Conservation (phyloP, 2,888 invertebrate genomes). For the Alsophila aescularia region DNA sequence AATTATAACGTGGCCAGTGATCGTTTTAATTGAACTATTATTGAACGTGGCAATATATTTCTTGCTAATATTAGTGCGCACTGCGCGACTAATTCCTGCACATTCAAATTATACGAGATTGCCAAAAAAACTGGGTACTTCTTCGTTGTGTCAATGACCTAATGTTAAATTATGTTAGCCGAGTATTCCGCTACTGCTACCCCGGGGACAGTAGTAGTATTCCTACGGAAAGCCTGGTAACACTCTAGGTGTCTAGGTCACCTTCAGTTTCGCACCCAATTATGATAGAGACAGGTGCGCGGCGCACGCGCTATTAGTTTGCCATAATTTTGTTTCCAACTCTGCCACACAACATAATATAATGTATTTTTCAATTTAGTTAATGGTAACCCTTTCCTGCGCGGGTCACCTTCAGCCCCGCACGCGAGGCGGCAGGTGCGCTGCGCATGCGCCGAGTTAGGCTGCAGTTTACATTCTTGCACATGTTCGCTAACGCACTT, state of each 20-base stretch:
- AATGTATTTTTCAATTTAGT: not conserved
- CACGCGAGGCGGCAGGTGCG: constrained; percentile 48
- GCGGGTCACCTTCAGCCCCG: constrained; percentile 22
- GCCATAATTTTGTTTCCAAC: not conserved
- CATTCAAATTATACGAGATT: no score
- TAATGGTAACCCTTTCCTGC: constrained; percentile 13
- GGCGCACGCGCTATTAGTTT: constrained; percentile 3
- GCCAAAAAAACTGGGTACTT: no score
- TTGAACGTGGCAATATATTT: no score
- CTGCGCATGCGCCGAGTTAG: constrained; percentile 32
- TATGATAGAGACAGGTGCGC: constrained; percentile 28
- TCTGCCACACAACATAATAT: not conserved
- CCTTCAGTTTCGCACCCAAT: constrained; percentile 40
- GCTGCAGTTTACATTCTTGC: not conserved
- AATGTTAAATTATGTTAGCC: no score
- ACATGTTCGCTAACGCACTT: not conserved
- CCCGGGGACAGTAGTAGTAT: no score
- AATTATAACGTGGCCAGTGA: no score
- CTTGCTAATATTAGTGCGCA: no score
- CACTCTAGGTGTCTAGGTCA: not conserved
- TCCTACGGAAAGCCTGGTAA: not conserved
- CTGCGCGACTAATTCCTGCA: no score
- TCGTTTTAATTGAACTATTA: no score
- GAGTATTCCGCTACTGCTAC: no score
- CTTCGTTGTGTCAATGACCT: no score